Conservation (phyloP, 2,113 vertebrate genomes). For the Myocastor coypus region DNA sequence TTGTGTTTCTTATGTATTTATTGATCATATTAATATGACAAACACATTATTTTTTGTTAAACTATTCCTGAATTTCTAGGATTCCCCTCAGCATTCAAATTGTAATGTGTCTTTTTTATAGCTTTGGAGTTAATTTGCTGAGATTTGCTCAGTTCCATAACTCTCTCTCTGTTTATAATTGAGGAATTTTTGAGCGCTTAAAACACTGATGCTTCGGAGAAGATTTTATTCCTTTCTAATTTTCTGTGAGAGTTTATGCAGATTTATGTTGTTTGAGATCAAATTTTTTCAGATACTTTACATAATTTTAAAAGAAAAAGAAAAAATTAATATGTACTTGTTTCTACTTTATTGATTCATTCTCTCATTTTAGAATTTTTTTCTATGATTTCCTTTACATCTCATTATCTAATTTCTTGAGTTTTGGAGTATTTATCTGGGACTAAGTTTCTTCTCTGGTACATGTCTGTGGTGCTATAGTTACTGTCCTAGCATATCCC, state of each 20-base stretch:
- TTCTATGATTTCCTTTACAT: background rate
- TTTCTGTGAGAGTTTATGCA: background rate
- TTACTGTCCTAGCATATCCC: background rate
- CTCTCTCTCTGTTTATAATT: background rate
- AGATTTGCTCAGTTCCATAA: background rate
- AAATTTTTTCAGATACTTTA: background rate
- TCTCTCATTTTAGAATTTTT: background rate
- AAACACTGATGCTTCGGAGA: background rate
- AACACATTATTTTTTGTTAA: conserved; percentile 15
- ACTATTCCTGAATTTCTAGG: background rate
- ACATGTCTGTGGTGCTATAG: too few relatives aligned
- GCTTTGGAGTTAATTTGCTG: background rate
- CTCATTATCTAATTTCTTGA: background rate
- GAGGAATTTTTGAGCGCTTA: background rate
- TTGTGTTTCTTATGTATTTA: background rate
- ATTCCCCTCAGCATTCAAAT: background rate
- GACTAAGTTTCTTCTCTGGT: background rate
- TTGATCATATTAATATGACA: background rate
- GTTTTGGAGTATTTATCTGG: background rate
- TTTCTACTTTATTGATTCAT: background rate
- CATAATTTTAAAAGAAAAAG: background rate
- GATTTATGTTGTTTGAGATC: background rate
- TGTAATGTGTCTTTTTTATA: background rate
- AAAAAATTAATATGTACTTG: background rate
- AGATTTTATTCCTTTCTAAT: background rate